Percentiles rank a stretch among this genome's conserved stretches.
These are phyloP conservation scores for Epizoanthus scotinus DNA, from an alignment of 92 coral and sea anemone genomes.

Conservation along the genomic window DNA sequence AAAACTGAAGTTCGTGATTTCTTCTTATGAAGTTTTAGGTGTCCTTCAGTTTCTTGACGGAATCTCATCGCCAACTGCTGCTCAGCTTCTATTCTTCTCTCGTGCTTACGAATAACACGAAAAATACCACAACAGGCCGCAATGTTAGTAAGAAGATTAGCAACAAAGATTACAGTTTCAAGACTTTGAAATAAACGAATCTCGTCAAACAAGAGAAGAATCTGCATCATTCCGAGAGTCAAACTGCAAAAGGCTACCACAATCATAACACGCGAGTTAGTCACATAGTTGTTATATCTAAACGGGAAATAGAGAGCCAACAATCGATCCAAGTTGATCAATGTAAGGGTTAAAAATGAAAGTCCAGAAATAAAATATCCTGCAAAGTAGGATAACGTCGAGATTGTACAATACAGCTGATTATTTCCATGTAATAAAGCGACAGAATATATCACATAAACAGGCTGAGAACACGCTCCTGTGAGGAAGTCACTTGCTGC, in stretches of 20 bases:
- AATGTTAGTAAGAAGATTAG: not conserved
- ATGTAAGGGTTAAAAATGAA: not conserved
- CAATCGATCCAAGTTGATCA: not conserved
- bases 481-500: slow-evolving; percentile 4
- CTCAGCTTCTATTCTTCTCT: not conserved
- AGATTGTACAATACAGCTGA: not conserved
- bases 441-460: not conserved
- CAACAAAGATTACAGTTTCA: not conserved
- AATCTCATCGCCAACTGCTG: not conserved
- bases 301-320: not conserved
- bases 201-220: not conserved
- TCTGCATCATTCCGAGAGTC: not conserved
- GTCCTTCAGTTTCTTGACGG: not conserved
- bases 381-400: not conserved
- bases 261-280: not conserved
- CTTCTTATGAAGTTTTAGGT: not conserved
- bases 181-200: not conserved
- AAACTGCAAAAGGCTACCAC: not conserved
- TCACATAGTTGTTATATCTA: not conserved
- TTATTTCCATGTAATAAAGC: not conserved
- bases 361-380: not conserved
- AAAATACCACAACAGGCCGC: not conserved
- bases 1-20: not conserved
- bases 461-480: not conserved
- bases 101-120: slow-evolving; percentile 2